A percentile compares a stretch with the other conserved stretches of the same genome.
phyloP scores from a whole-genome alignment of 1,140 invertebrate species.

The Lepidurus apus region DNA sequence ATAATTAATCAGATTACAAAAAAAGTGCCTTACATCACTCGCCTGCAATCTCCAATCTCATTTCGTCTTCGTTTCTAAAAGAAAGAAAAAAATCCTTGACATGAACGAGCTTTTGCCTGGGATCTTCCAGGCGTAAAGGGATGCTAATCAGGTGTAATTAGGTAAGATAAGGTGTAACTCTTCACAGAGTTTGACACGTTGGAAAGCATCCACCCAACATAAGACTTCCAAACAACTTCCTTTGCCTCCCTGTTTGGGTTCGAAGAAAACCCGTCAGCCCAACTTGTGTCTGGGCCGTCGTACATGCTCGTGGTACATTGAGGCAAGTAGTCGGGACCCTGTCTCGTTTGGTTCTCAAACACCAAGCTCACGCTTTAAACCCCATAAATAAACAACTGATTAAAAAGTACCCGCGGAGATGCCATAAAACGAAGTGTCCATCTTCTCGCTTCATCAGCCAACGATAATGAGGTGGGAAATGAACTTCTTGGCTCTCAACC shows the following conservation, averaged over 20 bases:
- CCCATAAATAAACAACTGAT: slow-evolving; percentile 16
- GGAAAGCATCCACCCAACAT: slow-evolving; percentile 14
- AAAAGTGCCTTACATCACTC: not conserved
- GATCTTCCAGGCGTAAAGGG: not conserved
- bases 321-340: not conserved
- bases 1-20: not conserved
- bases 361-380: not conserved
- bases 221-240: not conserved
- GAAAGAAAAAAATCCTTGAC: not conserved
- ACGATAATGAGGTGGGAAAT: slow-evolving; percentile 14
- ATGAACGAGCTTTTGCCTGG: not conserved
- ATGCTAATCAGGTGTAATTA: slow-evolving; percentile 11
- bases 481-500: not conserved
- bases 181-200: slow-evolving; percentile 3
- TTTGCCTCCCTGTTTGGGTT: not conserved
- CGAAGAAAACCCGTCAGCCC: not conserved
- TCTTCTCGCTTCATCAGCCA: slow-evolving; percentile 11
- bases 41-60: not conserved
- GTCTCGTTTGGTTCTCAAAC: not conserved
- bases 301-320: not conserved
- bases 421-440: not conserved
- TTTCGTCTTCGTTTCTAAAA: not conserved
- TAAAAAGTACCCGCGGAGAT: slow-evolving; percentile 6
- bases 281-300: not conserved
- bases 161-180: slow-evolving; percentile 1